A percentile compares a stretch with the other conserved stretches of the same genome.
These are phyloP conservation scores for Pogonocichla stellata DNA, from an alignment of 2,113 vertebrate species.

Conservation along the genomic window DNA sequence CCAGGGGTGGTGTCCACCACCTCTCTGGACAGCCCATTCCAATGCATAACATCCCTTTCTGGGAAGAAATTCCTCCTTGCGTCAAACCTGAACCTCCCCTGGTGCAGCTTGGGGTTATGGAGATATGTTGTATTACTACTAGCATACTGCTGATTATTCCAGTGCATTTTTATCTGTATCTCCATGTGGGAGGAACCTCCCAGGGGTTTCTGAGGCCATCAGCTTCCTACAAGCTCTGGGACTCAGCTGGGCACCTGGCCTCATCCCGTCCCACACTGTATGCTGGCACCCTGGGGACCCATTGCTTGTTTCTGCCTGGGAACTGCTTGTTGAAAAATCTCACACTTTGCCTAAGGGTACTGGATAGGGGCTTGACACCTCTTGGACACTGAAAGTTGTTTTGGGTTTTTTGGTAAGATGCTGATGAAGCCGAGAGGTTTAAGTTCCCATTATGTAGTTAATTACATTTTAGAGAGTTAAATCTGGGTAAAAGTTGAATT, in stretches of 20 bases:
- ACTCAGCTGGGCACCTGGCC: neutral
- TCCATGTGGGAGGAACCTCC: neutral
- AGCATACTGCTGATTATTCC: neutral
- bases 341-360: neutral
- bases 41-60: neutral
- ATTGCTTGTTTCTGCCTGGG: neutral
- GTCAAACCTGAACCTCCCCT: neutral
- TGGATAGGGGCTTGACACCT: neutral
- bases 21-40: neutral
- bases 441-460: neutral
- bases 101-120: neutral
- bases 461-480: neutral
- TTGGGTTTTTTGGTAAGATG: neutral
- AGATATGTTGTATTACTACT: fast-evolving
- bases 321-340: neutral
- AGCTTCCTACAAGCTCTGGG: neutral
- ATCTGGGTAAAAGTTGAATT: neutral
- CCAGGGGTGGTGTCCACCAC: neutral
- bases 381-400: neutral
- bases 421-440: neutral
- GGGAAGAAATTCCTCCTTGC: neutral
- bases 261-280: neutral
- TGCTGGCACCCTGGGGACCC: neutral
- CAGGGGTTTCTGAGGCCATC: neutral
- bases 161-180: neutral